Base-by-base conservation (phyloP, 1,140 invertebrate genomes). In the Drosophila oshimai region DNA sequence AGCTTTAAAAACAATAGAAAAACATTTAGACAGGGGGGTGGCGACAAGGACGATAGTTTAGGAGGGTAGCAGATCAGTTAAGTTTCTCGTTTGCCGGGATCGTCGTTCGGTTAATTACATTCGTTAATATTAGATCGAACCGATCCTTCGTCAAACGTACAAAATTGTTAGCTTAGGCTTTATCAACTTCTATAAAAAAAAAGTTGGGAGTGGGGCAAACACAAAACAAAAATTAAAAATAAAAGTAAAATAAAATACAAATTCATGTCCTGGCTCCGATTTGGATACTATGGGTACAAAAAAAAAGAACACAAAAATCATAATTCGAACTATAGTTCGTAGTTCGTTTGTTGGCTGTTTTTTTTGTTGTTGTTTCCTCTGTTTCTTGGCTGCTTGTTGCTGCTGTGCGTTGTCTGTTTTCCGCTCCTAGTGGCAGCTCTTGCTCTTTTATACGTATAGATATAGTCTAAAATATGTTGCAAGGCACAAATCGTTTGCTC, bases 401-500 rank as follows among this genome's bases (percentile, higher is more conserved):
- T 69, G 31, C 50, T 77, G 79, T 78, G 79, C 74, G 70, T 26
- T 64, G 68, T 68, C 34, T 64, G 45, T 58, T 49, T 57, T 71
- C 41, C 24, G 42, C 37, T 51, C 13, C 42, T 33, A n/a, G 33
- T 33, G 34, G 58, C 57, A 61, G 34, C 58, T 53, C 45, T 50
- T 57, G 41, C 46, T 72, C 42, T 33, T 49, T 26, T 69, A 46
- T 17, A 36, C 13, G 34, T 50, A 28, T 44, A 61, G 34, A 47
- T 62, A 36, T 51, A 53, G 34, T 65, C 58, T 65, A 65, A 49
- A 65, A 50, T 31, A 68, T 74, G 46, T 84, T 72, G 75, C 58
- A 84, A 86, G 79, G 79, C 79, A 84, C 80, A 84, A 74, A 71
- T 74, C 29, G 29, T 84, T 84, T 83, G 74, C 62, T 76, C 51